phyloP scores from a whole-genome alignment of 2,113 vertebrate genomes.

The Penelope pileata region DNA sequence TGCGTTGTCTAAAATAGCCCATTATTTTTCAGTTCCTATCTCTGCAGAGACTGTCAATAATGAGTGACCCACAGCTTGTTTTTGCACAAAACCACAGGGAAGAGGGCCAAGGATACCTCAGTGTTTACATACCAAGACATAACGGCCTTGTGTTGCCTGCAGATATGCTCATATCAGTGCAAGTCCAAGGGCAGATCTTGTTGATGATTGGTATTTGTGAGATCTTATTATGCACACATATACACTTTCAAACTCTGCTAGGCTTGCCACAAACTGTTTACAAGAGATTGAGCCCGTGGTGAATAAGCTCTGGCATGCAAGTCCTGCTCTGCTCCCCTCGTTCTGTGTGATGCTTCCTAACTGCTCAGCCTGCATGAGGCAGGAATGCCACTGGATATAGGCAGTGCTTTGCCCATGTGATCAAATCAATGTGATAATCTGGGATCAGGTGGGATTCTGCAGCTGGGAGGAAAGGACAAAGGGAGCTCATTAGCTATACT shows the following conservation, averaged over 20 bases:
- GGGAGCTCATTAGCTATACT: constrained; percentile 3
- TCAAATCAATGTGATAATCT: constrained; percentile 16
- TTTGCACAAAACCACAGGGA: constrained; percentile 27
- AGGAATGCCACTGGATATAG: neutral
- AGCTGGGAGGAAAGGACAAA: constrained; percentile 28
- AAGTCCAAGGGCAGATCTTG: neutral
- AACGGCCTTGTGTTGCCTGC: neutral
- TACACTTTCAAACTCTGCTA: neutral
- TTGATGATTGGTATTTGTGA: neutral
- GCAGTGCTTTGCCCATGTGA: neutral
- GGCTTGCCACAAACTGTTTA: neutral
- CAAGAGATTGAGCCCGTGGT: neutral
- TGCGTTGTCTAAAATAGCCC: neutral
- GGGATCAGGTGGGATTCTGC: constrained; percentile 47
- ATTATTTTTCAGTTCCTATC: constrained; percentile 8
- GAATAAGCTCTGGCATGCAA: neutral
- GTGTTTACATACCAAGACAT: neutral
- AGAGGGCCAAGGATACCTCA: neutral
- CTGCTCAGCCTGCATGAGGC: neutral
- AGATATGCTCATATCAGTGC: neutral
- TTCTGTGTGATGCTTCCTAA: neutral
- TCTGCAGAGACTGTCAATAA: constrained; percentile 35
- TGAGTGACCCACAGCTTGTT: constrained; percentile 55
- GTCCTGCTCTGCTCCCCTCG: neutral
- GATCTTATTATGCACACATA: neutral